Base-by-base conservation (phyloP, 2,888 invertebrate species). In the Deilephila elpenor region DNA sequence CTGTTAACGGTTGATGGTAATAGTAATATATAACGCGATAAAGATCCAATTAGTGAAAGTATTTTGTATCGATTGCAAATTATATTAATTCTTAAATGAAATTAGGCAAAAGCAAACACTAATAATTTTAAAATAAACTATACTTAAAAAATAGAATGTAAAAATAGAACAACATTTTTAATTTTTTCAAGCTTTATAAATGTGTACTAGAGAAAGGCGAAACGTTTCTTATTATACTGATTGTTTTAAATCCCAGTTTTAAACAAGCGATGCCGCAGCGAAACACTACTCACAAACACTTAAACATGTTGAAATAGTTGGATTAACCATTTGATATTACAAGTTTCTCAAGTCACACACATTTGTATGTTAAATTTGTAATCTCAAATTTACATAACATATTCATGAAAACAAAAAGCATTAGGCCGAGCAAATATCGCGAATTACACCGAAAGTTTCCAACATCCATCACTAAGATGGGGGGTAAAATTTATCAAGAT, bases 351-450 rank as follows among this genome's bases (percentile, higher is more conserved):
- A 25, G 67, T 62, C 62, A 67, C 67, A 64, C 64, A 44, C 64
- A 67, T 51, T 51, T 67, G 25, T 67, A 67, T 51, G 51, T 67
- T 51, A 62, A 62, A 62, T 64, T 20, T 44, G 51, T 51, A 51
- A 67, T 67, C 25, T 51, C 67, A 1, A 51, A 67, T 67, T 67
- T 67, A 51, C 67, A 67, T 67, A 67, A 67, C 44, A 67, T 67
- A 67, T 67, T 67, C 67, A 51, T 29, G 67, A 25, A 64, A 67
- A 67, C 67, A 67, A 67, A 67, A 67, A 51, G 44, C 14, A 25
- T 67, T 67, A 67, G 44, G 62, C 62, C 37, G 3, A 62, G 25
- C 64, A 44, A 67, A 67, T 17, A 67, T 67, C 17, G 20, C 67
- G 25, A 67, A 67, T 44, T 51, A 51, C 25, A 6, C 14, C 1